Evolutionary conservation across 2,888 invertebrate species (phyloP).

Genomic region (Barypeithes pellucidus): DNA sequence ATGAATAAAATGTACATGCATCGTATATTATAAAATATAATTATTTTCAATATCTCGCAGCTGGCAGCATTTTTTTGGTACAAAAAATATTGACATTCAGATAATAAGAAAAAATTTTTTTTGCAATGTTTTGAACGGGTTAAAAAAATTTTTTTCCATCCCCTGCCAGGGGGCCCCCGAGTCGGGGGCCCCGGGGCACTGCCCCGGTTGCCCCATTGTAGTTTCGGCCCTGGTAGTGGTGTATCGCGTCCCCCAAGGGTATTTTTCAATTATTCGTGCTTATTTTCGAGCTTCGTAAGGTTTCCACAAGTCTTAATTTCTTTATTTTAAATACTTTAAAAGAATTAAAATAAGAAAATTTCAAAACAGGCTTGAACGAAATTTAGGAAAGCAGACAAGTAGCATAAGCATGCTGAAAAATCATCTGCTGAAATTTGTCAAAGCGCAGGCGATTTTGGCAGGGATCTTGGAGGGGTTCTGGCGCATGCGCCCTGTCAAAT

Average conservation of each 20-base stretch:
- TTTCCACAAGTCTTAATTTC: not conserved
- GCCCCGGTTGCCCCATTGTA: no score
- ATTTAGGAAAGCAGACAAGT: constrained; percentile 39
- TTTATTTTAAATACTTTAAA: not conserved
- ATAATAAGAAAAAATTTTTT: no score
- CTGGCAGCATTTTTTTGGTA: no score
- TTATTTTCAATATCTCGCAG: no score
- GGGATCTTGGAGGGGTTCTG: not conserved
- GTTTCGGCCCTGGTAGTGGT: no score
- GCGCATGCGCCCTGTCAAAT: not conserved
- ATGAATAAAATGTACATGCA: no score
- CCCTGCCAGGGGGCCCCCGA: no score
- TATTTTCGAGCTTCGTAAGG: not conserved
- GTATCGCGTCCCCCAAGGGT: constrained; percentile 7
- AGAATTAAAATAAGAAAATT: not conserved
- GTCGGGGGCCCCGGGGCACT: no score
- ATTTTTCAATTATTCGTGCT: not conserved
- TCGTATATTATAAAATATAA: no score
- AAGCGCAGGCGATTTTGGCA: not conserved
- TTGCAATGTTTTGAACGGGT: no score
- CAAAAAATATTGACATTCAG: no score
- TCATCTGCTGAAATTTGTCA: constrained; percentile 43
- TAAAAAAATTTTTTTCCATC: no score
- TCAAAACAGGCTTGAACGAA: not conserved
- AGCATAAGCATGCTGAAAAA: constrained; percentile 46